These are phyloP conservation scores for Gadus macrocephalus DNA, from an alignment of 2,113 vertebrate genomes.

Conservation along the genomic window DNA sequence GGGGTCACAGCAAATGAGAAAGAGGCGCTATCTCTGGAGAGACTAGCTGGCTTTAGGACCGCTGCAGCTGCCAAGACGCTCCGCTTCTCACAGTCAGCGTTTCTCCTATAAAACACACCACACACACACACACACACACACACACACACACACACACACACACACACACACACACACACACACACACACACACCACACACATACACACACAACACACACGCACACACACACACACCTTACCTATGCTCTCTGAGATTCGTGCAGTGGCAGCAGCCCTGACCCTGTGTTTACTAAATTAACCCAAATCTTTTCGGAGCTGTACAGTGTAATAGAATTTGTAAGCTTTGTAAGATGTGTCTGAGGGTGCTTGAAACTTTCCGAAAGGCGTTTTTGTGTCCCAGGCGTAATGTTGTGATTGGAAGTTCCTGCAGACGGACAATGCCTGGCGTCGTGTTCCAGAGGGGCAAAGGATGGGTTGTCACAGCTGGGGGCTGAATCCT, in stretches of 20 bases:
- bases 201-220: slow-evolving; percentile 56
- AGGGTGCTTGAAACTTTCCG: slow-evolving; percentile 24
- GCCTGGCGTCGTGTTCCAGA: slow-evolving; percentile 51
- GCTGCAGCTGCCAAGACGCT: slow-evolving; percentile 83
- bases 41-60: slow-evolving; percentile 87
- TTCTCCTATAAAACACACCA: slow-evolving; percentile 36
- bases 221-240: slow-evolving; percentile 73
- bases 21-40: slow-evolving; percentile 94
- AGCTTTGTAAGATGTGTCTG: slow-evolving; percentile 55
- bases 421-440: slow-evolving; percentile 44
- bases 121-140: slow-evolving; percentile 66
- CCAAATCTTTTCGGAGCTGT: slow-evolving; percentile 89
- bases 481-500: slow-evolving; percentile 43
- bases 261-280: slow-evolving; percentile 87
- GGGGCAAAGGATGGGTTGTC: slow-evolving; percentile 34
- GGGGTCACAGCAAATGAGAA: slow-evolving; percentile 99
- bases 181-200: slow-evolving; percentile 46
- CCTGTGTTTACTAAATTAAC: slow-evolving; percentile 99
- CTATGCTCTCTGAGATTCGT: slow-evolving; percentile 77
- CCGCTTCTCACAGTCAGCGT: slow-evolving; percentile 96
- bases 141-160: slow-evolving; percentile 55
- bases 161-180: slow-evolving; percentile 55
- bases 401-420: slow-evolving; percentile 52
- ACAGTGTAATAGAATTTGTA: slow-evolving; percentile 96
- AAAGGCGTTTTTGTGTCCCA: slow-evolving; percentile 7